Base-by-base conservation (phyloP, 2,888 invertebrate genomes). In the Bhutanitis thaidina region DNA sequence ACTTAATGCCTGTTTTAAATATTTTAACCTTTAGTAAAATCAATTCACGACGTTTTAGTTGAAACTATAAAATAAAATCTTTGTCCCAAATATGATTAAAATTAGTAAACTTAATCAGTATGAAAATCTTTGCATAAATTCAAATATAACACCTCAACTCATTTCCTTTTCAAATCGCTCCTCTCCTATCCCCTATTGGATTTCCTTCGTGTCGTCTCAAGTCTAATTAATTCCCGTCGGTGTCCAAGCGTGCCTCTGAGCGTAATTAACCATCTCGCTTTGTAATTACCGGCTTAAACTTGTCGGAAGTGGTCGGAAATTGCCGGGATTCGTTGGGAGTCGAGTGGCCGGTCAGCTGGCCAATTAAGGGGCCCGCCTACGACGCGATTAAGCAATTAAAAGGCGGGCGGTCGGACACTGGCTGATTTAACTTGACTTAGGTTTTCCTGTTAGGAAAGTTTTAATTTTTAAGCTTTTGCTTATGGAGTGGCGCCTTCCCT, bases 261-360 rank as follows among this genome's bases (percentile, higher is more conserved):
- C 79, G 74, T 87, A 89, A 89, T 89, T 89, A 89, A 86, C 78
- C 86, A 87, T 83, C 80, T 79, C 83, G 81, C 82, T 86, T 80
- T 87, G 85, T 89, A 87, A 89, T 89, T 88, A 88, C 79, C 63
- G 68, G 65, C 65, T 80, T 74, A 76, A 79, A 67, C 55, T 67
- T 64, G 67, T 65, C 64, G 65, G 67, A 64, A 77, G 70, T 76
- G 74, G 73, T 71, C 73, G 77, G 74, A 74, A 70, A 62, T 75
- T 73, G 69, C 71, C 77, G 75, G 76, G 66, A 69, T 71, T 74
- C 71, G 72, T 74, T 74, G 73, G 74, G 60, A 64, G 69, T 73
- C 75, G 84, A 87, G 86, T 83, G 86, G 82, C 74, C 84, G 79
- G 80, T 62, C 67, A 67, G 61, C 59, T 46, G 67, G 76, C 80